Evolutionary conservation across 2,888 invertebrate species (phyloP).

Genomic region (Salpingus planirostris): DNA sequence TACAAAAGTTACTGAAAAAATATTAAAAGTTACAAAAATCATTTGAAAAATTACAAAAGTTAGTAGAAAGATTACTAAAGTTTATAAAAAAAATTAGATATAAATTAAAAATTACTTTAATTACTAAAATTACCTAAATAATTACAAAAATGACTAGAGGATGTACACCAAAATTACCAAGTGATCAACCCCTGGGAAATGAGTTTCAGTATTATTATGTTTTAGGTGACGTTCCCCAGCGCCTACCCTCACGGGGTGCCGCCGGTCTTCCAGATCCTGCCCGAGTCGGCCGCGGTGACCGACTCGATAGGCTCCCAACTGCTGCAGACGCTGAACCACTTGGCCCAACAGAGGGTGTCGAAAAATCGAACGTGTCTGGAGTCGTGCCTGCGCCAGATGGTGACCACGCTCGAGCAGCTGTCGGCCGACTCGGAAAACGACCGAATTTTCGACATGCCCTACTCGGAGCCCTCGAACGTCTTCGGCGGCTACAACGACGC

Average conservation of each 20-base stretch:
- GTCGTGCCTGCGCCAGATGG: slow-evolving; percentile 70
- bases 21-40: no score
- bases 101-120: no score
- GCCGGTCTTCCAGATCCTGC: slow-evolving; percentile 58
- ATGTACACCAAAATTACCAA: no score
- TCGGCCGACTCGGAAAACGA: slow-evolving; percentile 49
- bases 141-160: no score
- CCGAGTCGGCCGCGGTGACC: slow-evolving; percentile 54
- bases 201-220: no score
- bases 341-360: slow-evolving; percentile 72
- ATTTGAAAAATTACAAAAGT: no score
- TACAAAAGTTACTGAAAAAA: no score
- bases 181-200: no score
- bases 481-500: slow-evolving; percentile 54
- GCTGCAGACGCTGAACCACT: slow-evolving; percentile 70
- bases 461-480: slow-evolving; percentile 25
- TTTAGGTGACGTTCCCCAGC: slow-evolving; percentile 51
- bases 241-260: slow-evolving; percentile 63
- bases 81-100: no score
- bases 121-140: no score
- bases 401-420: slow-evolving; percentile 54
- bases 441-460: slow-evolving; percentile 20
- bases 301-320: slow-evolving; percentile 63
- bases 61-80: no score
- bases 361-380: slow-evolving; percentile 82